Base-by-base conservation (phyloP, 2,113 vertebrate genomes). In the Tragelaphus buxtoni region DNA sequence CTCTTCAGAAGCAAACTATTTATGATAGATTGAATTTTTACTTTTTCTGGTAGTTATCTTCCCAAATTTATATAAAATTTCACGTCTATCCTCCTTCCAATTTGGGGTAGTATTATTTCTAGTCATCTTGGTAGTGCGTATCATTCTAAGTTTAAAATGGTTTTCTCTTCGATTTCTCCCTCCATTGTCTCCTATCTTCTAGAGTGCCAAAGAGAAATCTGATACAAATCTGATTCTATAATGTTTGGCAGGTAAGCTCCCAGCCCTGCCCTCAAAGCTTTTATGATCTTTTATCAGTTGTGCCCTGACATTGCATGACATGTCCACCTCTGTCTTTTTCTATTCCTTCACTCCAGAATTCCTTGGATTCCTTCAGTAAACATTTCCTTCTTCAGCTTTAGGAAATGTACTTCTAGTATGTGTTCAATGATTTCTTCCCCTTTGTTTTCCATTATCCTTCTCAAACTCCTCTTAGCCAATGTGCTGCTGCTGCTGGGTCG, bases 371-470 rank as follows among this genome's bases (percentile, higher is more conserved):
- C 30, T 72, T 91, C 45, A 86, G 58, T n/a, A 87, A 90, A 81
- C 55, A 88, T 80, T 65, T 72, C 32, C 55, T 91, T 92, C 63
- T 55, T 69, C 63, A 61, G 9, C 39, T 92, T 91, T 84, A 76
- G 69, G 30, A 91, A 96, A 87, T 53, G 4, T 30, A 55, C 28
- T 89, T 80, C 82, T 47, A 89, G 28, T 72, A 56, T 30, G 11
- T 79, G 11, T 91, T 89, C 63, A 55, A 72, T 95, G 88, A 61
- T 45, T 88, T 95, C 74, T n/a, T 79, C 11, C 51, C n/a, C n/a
- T 81, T 95, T 85, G 85, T 61, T 96, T 98, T 89, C 42, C 49
- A 95, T 93, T 95, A 39, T 74, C 30, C 76, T 91, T 94, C 81
- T 82, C 88, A 51, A 81, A 81, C 18, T 87, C 35, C 45, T 88